Evolutionary conservation across 2,888 invertebrate species (phyloP).

Genomic region (Mimumesa dahlbomi): DNA sequence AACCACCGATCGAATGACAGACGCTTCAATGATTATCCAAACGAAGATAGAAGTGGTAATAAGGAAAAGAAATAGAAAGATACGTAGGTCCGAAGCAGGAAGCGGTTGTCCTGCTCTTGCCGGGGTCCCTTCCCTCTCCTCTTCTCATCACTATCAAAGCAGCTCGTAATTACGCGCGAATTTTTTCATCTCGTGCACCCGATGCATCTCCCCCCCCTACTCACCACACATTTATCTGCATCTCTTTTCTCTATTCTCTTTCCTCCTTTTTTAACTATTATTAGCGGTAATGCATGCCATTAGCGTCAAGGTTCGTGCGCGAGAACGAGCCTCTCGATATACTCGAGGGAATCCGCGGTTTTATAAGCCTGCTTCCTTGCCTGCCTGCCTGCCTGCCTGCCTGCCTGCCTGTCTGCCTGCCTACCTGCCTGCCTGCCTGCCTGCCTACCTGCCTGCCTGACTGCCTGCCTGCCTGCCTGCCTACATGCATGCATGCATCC

Average conservation of each 20-base stretch:
- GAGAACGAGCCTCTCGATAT: conserved; percentile 62
- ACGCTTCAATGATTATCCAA: too few species aligned
- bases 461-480: conserved; percentile 3
- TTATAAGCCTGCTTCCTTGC: conserved; percentile 33
- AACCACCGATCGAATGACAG: too few species aligned
- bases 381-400: conserved; percentile 10
- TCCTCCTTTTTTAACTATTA: conserved; percentile 63
- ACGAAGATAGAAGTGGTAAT: not conserved
- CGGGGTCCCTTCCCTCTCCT: conserved; percentile 5
- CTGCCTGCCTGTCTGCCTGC: conserved; percentile 10
- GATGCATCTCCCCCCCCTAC: conserved; percentile 38
- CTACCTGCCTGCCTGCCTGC: conserved; percentile 10
- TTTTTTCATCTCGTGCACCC: conserved; percentile 57
- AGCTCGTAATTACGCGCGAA: conserved; percentile 63
- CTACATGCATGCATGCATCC: too few species aligned
- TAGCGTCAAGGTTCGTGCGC: conserved; percentile 74
- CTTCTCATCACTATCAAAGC: conserved; percentile 39
- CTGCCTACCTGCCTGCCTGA: conserved; percentile 1
- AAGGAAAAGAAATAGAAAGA: not conserved
- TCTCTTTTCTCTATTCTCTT: conserved; percentile 39
- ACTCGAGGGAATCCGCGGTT: conserved; percentile 63
- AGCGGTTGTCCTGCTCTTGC: too few species aligned
- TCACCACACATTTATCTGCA: conserved; percentile 24
- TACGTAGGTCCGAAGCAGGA: too few species aligned
- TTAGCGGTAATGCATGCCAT: conserved; percentile 76